These are phyloP conservation scores for Apaloderma vittatum DNA, from an alignment of 2,113 vertebrate species.

Conservation along the genomic window DNA sequence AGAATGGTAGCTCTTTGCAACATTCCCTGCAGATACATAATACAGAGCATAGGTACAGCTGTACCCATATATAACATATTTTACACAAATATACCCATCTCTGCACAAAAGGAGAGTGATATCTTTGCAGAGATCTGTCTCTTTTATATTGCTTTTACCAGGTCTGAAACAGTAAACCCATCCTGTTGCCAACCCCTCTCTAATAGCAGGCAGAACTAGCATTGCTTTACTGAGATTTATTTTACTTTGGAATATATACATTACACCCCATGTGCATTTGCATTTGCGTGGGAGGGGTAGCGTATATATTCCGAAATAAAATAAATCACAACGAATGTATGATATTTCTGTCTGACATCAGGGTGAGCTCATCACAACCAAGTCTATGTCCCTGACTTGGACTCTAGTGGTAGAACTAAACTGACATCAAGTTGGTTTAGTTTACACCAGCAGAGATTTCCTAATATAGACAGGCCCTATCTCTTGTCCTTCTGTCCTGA, in stretches of 20 bases:
- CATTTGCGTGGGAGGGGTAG: accelerated
- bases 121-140: not conserved
- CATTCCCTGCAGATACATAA: not conserved
- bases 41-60: not conserved
- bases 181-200: not conserved
- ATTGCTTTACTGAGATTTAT: not conserved
- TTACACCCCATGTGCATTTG: not conserved
- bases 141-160: not conserved
- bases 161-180: not conserved
- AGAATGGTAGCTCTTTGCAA: not conserved
- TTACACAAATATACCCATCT: not conserved
- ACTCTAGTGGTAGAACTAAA: constrained; percentile 22
- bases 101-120: not conserved
- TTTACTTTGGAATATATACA: not conserved
- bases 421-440: constrained; percentile 1
- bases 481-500: not conserved
- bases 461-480: constrained; percentile 50
- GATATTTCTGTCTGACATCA: not conserved
- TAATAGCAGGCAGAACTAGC: not conserved
- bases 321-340: accelerated
- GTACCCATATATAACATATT: not conserved
- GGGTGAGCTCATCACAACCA: not conserved
- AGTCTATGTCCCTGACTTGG: not conserved
- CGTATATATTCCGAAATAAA: not conserved
- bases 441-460: constrained; percentile 38